Evolutionary conservation across 1,140 invertebrate species (phyloP), one percentile per base, ranked within the genome.

Genomic region (Drosophila neocordata): DNA sequence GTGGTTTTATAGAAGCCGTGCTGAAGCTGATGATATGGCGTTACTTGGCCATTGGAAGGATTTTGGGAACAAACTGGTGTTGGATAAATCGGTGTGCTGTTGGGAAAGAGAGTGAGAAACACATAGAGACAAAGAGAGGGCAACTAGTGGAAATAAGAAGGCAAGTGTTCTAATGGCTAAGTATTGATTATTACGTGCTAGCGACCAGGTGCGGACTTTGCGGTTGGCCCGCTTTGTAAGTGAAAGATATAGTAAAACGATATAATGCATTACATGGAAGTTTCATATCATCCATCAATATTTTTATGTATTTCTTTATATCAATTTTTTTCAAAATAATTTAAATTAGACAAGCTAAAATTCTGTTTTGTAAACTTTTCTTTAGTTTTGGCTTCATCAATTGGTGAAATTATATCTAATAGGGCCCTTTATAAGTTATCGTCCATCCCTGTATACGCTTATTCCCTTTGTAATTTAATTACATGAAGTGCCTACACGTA

Each of bases 21-120:
- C 61, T 68, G 38, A 61, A 65, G 66, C 62, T 65, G 81, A 70
- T 73, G 66, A 64, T 74, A 78, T 34, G 88, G 88, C 41, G 88
- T 73, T 81, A 69, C 65, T 81, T 90, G 87, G 65, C 88, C 87
- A 80, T 90, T 82, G 76, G 87, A 90, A 77, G 87, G 87, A 69
- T 66, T 87, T 52, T 78, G 69, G 53, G 87, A 90, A 74, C 88
- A 90, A 64, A 74, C 81, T 64, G 87, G 87, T 18, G 87, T 90
- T 69, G 87, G 87, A 65, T 90, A 90, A 48, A 90, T 78, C 63
- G 87, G 87, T 38, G 87, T 83, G 87, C 87, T 90, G 65, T 48
- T 20, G 51, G 27, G 52, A 63, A 3, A 57, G 34, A 65, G 35
- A 69, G 35, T 9, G 35, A 56, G 37, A 13, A 55, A 67, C 51